Evolutionary conservation across 2,888 invertebrate species (phyloP).

Genomic region (Xestia c-nigrum): DNA sequence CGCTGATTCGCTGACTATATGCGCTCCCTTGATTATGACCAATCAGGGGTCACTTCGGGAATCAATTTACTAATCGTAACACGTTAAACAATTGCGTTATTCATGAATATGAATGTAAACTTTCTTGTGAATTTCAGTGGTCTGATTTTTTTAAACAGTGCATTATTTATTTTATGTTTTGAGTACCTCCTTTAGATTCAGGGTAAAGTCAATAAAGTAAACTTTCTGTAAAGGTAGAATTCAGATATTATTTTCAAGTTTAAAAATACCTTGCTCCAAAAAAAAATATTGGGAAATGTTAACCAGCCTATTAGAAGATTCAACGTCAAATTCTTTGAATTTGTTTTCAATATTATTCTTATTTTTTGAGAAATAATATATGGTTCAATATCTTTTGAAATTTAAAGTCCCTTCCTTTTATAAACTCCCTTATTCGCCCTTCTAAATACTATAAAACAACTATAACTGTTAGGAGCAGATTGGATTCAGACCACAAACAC

Average conservation of each 20-base stretch:
- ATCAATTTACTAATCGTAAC: constrained; percentile 61
- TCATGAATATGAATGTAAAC: constrained; percentile 65
- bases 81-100: constrained; percentile 53
- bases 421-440: neutral
- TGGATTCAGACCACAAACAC: neutral
- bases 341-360: neutral
- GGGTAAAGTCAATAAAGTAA: constrained; percentile 17
- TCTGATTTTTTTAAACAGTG: too few relatives aligned
- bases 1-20: constrained; percentile 40
- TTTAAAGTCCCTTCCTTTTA: neutral
- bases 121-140: constrained; percentile 33
- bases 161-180: constrained; percentile 57
- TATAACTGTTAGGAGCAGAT: neutral
- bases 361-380: neutral
- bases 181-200: constrained; percentile 12
- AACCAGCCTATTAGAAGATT: neutral
- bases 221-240: constrained; percentile 21
- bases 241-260: constrained; percentile 26
- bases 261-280: neutral
- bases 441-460: neutral
- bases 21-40: constrained; percentile 54
- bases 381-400: neutral
- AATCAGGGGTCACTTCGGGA: constrained; percentile 49
- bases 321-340: neutral
- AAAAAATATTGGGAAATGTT: neutral